Evolutionary conservation across 1,140 invertebrate genomes (phyloP).

Genomic region (Calephelis virginiensis): DNA sequence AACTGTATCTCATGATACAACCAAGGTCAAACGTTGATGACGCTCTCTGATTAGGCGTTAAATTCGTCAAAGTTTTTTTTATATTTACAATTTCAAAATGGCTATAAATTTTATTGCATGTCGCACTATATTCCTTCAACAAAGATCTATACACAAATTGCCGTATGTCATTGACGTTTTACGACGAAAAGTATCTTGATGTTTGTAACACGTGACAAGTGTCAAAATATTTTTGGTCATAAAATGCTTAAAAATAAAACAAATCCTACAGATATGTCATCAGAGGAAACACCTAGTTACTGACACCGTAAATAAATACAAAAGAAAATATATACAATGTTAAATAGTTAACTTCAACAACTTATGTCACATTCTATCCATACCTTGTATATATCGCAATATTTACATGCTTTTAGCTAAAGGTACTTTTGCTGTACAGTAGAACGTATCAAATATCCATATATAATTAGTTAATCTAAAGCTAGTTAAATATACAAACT

Average conservation of each 20-base stretch:
- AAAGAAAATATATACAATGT: constrained; percentile 15
- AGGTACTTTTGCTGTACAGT: constrained; percentile 19
- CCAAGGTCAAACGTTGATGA: too few relatives aligned
- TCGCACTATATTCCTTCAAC: too few relatives aligned
- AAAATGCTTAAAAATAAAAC: constrained; percentile 17
- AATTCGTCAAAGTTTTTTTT: too few relatives aligned
- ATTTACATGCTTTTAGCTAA: constrained; percentile 20
- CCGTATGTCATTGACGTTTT: too few relatives aligned
- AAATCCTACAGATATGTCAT: constrained; percentile 46
- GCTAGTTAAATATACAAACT: constrained; percentile 13
- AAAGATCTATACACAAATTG: too few relatives aligned
- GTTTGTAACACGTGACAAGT: too few relatives aligned
- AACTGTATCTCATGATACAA: too few relatives aligned
- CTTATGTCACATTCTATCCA: constrained; percentile 24
- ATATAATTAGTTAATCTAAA: constrained; percentile 4
- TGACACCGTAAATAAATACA: constrained; percentile 50
- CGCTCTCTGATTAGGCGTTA: too few relatives aligned
- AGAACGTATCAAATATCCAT: constrained; percentile 7
- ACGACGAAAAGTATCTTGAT: too few relatives aligned
- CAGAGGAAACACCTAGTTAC: constrained; percentile 42
- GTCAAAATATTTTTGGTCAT: not conserved
- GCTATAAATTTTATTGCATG: too few relatives aligned
- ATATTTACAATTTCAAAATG: too few relatives aligned
- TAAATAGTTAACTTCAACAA: constrained; percentile 27
- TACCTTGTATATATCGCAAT: constrained; percentile 6